Conservation (phyloP, 1,140 invertebrate genomes). For the Saccostrea glomerata region DNA sequence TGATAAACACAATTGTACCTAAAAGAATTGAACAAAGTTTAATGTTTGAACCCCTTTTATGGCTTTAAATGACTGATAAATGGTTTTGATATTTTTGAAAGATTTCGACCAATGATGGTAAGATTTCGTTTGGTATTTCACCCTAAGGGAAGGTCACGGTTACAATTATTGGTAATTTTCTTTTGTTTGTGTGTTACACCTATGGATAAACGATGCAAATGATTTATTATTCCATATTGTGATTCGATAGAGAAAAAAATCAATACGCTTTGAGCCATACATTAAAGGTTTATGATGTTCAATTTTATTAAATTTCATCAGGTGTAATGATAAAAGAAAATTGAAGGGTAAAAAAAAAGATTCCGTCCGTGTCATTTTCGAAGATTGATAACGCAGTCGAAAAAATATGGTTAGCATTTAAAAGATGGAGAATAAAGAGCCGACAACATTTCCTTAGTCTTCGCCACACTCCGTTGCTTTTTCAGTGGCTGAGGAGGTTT, state of each 20-base stretch:
- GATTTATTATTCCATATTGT: slow-evolving; percentile 10
- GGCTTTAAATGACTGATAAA: neutral
- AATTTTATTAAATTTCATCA: slow-evolving; percentile 23
- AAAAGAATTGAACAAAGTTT: neutral
- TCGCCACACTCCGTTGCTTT: neutral
- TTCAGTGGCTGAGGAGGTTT: neutral
- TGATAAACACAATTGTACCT: neutral
- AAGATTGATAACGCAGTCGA: slow-evolving; percentile 16
- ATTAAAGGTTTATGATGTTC: neutral
- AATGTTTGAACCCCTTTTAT: neutral
- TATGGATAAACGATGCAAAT: neutral
- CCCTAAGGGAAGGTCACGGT: slow-evolving; percentile 1
- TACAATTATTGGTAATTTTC: neutral
- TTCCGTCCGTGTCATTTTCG: neutral
- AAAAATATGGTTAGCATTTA: slow-evolving; percentile 2
- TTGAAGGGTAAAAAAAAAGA: neutral
- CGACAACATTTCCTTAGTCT: neutral
- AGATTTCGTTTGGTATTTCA: neutral
- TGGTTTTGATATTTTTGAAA: neutral
- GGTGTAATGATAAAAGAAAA: slow-evolving; percentile 18
- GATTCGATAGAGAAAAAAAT: neutral
- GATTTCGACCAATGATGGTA: slow-evolving; percentile 7
- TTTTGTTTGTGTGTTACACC: slow-evolving; percentile 1
- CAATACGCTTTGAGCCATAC: slow-evolving; percentile 22
- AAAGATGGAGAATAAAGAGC: neutral